Evolutionary conservation across 2,113 vertebrate species (phyloP).

Genomic region (Lucifuga dentata): DNA sequence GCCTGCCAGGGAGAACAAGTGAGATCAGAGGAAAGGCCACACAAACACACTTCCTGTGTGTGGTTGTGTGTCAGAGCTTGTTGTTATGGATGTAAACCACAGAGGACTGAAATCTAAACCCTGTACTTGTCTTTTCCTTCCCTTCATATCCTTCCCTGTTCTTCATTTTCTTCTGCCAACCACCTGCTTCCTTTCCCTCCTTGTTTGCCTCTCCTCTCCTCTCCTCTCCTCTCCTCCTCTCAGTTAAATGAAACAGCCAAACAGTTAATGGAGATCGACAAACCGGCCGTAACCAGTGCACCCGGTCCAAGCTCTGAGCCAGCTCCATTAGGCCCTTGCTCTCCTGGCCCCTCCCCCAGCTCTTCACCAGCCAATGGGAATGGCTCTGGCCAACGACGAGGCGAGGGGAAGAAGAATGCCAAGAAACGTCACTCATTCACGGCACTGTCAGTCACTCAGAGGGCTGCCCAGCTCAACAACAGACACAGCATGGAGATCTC

Average conservation of each 20-base stretch:
- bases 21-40: conserved; percentile 25
- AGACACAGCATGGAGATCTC: conserved; percentile 99
- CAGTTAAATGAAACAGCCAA: conserved; percentile 97
- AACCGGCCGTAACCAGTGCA: conserved; percentile 79
- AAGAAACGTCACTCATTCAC: conserved; percentile 99
- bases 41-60: conserved; percentile 29
- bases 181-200: neutral
- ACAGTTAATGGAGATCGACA: conserved; percentile 97
- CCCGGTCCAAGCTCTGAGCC: conserved; percentile 84
- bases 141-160: neutral
- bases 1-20: conserved; percentile 34
- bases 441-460: conserved; percentile 93
- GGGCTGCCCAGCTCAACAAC: conserved; percentile 93
- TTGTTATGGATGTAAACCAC: conserved; percentile 35
- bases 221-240: neutral
- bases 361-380: conserved; percentile 78
- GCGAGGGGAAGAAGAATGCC: conserved; percentile 95
- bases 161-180: neutral
- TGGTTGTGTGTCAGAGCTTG: conserved; percentile 3
- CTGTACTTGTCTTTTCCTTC: conserved; percentile 3
- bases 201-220: conserved; percentile 8
- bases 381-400: conserved; percentile 85
- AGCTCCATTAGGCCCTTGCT: conserved; percentile 78
- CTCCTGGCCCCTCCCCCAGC: conserved; percentile 74
- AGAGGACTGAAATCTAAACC: conserved; percentile 43